Evolutionary conservation across 2,113 vertebrate species (phyloP).

Genomic region (Mastomys coucha): DNA sequence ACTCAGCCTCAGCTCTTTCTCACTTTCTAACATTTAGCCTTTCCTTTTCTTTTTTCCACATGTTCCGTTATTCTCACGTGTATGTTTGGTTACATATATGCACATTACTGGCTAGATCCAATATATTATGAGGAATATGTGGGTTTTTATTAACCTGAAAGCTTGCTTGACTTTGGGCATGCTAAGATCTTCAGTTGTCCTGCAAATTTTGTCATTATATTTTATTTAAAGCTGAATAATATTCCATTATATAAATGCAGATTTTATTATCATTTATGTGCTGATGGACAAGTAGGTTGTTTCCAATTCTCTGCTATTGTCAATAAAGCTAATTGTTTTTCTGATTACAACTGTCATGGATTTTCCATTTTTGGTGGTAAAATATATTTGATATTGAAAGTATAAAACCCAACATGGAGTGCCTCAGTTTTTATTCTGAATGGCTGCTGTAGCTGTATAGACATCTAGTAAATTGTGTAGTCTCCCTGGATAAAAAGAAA

Average conservation of each 20-base stretch:
- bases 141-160: background rate
- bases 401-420: background rate
- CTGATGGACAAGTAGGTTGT: background rate
- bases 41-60: background rate
- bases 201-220: background rate
- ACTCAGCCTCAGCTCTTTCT: background rate
- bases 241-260: background rate
- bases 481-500: background rate
- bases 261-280: background rate
- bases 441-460: background rate
- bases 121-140: background rate
- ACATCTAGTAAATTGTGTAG: background rate
- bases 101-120: background rate
- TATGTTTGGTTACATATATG: background rate
- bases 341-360: background rate
- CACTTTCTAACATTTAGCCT: background rate
- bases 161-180: background rate
- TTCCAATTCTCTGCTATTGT: background rate
- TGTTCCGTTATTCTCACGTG: background rate
- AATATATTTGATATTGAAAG: background rate
- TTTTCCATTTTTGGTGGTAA: background rate
- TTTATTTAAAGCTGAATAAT: background rate
- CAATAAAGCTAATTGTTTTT: background rate
- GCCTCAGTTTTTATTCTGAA: background rate
- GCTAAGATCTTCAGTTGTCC: too few relatives aligned